Conservation (phyloP, 2,797 vertebrate species). For the Brachyalestes nurse region DNA sequence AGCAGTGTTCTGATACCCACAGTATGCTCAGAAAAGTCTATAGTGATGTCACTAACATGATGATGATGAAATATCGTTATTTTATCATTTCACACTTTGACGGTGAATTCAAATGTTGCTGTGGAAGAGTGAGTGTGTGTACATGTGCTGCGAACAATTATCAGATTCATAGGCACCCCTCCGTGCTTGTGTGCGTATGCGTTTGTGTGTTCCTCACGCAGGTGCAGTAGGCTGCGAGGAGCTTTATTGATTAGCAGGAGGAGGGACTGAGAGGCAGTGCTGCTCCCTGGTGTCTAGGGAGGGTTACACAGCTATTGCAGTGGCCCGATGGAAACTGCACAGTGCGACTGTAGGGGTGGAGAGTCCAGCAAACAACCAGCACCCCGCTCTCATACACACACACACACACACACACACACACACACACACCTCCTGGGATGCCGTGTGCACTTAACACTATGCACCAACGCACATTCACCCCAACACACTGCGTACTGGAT, state of each 20-base stretch:
- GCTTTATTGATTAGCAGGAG: constrained; percentile 74
- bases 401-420: constrained; percentile 25
- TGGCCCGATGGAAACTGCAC: constrained; percentile 71
- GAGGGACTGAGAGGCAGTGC: constrained; percentile 61
- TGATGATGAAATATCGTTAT: too few species aligned
- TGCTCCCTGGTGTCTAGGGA: constrained; percentile 67
- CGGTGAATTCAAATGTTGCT: not conserved
- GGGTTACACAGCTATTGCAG: constrained; percentile 67
- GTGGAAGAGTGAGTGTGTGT: not conserved
- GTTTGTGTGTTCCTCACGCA: constrained; percentile 59
- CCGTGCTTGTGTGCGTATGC: constrained; percentile 20
- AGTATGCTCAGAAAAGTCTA: too few species aligned
- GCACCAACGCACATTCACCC: constrained; percentile 12
- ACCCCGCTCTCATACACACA: constrained; percentile 17
- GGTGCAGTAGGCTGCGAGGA: constrained; percentile 68
- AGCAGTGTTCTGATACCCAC: too few species aligned
- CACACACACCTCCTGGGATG: constrained; percentile 6
- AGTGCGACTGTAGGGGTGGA: constrained; percentile 58
- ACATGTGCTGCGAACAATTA: constrained; percentile 17
- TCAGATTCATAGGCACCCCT: constrained; percentile 16
- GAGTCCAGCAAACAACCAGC: constrained; percentile 40
- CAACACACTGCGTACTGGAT: not conserved
- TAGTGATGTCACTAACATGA: too few species aligned
- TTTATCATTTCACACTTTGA: not conserved
- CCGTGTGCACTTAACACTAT: constrained; percentile 11